Evolutionary conservation across 2,113 vertebrate species (phyloP).

Genomic region (Dipodomys spectabilis): DNA sequence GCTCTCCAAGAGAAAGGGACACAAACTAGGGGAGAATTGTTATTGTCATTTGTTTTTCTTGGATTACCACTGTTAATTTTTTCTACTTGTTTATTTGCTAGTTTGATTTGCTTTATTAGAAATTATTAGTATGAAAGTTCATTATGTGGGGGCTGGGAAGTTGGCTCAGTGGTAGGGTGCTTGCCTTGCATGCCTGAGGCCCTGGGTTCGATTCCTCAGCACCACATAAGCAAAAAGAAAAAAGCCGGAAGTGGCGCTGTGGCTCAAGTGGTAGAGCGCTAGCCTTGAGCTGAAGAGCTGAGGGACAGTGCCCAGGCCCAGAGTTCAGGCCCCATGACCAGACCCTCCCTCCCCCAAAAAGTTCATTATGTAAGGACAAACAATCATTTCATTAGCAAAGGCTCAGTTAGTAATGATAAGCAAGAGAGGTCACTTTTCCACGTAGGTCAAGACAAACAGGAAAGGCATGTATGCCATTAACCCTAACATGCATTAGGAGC

Average conservation of each 20-base stretch:
- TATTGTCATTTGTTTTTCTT: background rate
- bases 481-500: background rate
- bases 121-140: background rate
- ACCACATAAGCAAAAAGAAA: too few relatives aligned
- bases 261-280: too few relatives aligned
- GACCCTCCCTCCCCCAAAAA: too few relatives aligned
- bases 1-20: too few relatives aligned
- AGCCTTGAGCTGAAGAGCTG: too few relatives aligned
- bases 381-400: background rate
- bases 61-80: background rate
- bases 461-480: background rate
- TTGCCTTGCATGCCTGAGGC: too few relatives aligned
- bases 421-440: background rate
- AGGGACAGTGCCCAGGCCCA: too few relatives aligned
- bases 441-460: background rate
- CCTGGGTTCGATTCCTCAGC: too few relatives aligned
- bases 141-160: background rate
- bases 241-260: too few relatives aligned
- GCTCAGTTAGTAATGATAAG: background rate
- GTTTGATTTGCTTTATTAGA: background rate
- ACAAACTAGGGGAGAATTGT: too few relatives aligned
- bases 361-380: background rate
- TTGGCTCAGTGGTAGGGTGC: too few relatives aligned
- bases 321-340: too few relatives aligned
- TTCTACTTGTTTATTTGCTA: background rate